Evolutionary conservation across 64 coral and sea anemone genomes (phyloP).

Genomic region (Stylophora pistillata): DNA sequence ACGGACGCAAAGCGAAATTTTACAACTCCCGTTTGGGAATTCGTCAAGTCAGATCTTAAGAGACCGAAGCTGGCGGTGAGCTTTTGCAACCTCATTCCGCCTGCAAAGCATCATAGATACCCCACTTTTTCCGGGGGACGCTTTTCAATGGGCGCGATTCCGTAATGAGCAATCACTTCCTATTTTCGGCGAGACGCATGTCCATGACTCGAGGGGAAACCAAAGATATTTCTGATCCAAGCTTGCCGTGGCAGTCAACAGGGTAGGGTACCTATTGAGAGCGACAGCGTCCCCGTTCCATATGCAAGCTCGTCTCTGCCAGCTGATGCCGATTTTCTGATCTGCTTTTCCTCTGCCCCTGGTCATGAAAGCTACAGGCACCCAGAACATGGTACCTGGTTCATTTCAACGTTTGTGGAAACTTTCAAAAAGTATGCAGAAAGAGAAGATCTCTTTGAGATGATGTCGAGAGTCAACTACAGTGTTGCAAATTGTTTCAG

Average conservation of each 20-base stretch:
- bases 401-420: slow-evolving; percentile 43
- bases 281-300: slow-evolving; percentile 65
- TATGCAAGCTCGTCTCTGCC: slow-evolving; percentile 53
- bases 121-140: no score
- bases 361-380: slow-evolving; percentile 61
- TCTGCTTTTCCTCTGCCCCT: slow-evolving; percentile 71
- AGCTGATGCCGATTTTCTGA: slow-evolving; percentile 76
- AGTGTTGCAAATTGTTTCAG: slow-evolving; percentile 50
- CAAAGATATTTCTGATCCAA: no score
- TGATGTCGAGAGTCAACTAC: slow-evolving; percentile 75
- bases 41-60: no score
- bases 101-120: no score
- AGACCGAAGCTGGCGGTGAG: no score
- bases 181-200: slow-evolving; percentile 54
- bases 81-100: no score
- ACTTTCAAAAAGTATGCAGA: slow-evolving; percentile 55
- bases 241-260: no score
- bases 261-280: slow-evolving; percentile 52
- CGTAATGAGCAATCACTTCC: slow-evolving; percentile 42
- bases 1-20: no score
- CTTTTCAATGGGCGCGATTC: no score
- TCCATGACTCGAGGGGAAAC: slow-evolving; percentile 61
- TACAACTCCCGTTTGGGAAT: no score
- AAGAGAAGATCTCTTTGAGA: slow-evolving; percentile 71
- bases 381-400: slow-evolving; percentile 46